A percentile compares a stretch with the other conserved stretches of the same genome.
Conservation (phyloP, 2,113 vertebrate species). For the Galemys pyrenaicus region DNA sequence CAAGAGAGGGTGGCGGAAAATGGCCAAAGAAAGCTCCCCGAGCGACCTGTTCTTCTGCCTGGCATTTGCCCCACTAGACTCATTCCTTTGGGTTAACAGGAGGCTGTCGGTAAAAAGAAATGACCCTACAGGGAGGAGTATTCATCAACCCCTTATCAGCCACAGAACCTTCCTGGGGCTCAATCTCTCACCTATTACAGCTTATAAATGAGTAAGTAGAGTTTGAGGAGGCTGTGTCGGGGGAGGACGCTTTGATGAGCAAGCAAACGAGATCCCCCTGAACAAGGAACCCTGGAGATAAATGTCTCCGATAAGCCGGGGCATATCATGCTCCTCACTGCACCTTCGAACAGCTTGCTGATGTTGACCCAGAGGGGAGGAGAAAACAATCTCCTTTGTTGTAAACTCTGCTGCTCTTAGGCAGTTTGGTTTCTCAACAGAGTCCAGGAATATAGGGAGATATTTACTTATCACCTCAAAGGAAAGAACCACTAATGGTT, state of each 20-base stretch:
- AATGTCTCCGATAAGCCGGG: neutral
- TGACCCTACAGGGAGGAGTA: neutral
- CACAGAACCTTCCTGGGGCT: neutral
- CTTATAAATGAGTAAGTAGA: neutral
- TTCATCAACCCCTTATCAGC: neutral
- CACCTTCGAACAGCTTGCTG: neutral
- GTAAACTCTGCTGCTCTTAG: neutral
- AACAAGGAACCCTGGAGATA: neutral
- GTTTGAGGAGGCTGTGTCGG: neutral
- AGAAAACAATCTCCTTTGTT: neutral
- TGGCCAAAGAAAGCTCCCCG: constrained; percentile 36
- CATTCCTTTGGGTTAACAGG: constrained; percentile 27
- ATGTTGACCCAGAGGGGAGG: neutral
- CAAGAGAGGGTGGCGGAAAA: constrained; percentile 13
- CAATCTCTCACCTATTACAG: constrained; percentile 5
- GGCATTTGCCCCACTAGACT: neutral
- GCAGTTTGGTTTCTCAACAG: constrained; percentile 23
- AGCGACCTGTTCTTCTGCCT: neutral
- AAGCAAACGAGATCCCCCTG: neutral
- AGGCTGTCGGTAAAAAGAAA: constrained; percentile 11
- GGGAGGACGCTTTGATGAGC: constrained; percentile 14
- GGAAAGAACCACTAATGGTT: neutral
- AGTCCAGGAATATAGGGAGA: constrained; percentile 26
- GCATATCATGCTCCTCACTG: neutral
- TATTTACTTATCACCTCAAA: constrained; percentile 21